A percentile compares a stretch with the other conserved stretches of the same genome.
Evolutionary conservation across 2,888 invertebrate genomes (phyloP).

Genomic region (Fabriciana adippe): DNA sequence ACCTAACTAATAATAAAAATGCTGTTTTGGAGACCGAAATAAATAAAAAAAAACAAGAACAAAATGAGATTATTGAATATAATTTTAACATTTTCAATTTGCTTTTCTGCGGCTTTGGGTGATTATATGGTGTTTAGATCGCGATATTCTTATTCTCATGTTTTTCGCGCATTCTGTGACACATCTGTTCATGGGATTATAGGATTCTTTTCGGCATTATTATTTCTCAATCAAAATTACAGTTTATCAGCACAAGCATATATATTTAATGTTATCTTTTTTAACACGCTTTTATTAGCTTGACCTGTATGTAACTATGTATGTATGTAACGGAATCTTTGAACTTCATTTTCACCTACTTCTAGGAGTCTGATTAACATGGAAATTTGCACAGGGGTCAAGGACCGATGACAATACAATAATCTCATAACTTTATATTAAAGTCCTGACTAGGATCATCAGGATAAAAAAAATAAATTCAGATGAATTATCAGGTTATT

Average conservation of each 20-base stretch:
- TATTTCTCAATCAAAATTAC: conserved; percentile 60
- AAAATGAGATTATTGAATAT: conserved; percentile 56
- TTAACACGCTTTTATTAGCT: too few relatives aligned
- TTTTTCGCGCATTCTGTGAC: conserved; percentile 62
- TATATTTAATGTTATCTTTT: conserved; percentile 53
- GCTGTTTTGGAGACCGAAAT: background rate
- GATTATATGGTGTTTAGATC: conserved; percentile 68
- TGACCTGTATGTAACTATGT: too few relatives aligned
- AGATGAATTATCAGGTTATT: too few relatives aligned
- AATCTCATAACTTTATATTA: too few relatives aligned
- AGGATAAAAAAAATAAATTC: too few relatives aligned
- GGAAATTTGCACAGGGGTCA: too few relatives aligned
- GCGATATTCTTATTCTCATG: conserved; percentile 55
- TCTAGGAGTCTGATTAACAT: too few relatives aligned
- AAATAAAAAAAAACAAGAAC: conserved; percentile 1
- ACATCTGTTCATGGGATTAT: conserved; percentile 59
- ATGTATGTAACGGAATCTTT: too few relatives aligned
- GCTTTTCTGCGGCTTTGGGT: conserved; percentile 55
- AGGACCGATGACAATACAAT: too few relatives aligned
- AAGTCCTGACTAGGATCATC: too few relatives aligned
- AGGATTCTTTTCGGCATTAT: conserved; percentile 58
- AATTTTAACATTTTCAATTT: conserved; percentile 52
- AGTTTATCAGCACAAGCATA: conserved; percentile 46
- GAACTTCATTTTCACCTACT: too few relatives aligned
- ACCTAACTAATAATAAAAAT: background rate